Conservation (phyloP, 1,140 invertebrate species). For the Scaptomyza hsui region DNA sequence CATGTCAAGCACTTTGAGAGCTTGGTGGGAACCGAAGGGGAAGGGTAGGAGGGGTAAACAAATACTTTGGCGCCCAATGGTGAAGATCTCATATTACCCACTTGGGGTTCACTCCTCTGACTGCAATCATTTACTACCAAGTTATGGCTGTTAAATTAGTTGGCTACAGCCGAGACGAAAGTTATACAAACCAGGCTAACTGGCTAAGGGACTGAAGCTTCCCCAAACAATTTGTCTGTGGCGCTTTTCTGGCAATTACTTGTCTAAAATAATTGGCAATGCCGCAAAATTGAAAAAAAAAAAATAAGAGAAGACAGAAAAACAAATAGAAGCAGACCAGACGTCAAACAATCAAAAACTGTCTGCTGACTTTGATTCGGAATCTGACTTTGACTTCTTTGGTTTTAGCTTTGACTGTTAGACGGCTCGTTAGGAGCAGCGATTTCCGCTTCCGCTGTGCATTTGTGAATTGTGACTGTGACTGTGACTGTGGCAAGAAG, state of each 20-base stretch:
- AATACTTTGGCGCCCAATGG: slow-evolving; percentile 45
- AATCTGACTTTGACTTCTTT: slow-evolving; percentile 10
- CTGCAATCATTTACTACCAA: slow-evolving; percentile 37
- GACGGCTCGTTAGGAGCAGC: slow-evolving; percentile 63
- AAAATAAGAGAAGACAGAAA: slow-evolving; percentile 22
- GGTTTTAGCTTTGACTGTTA: slow-evolving; percentile 4
- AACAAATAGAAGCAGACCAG: slow-evolving; percentile 39
- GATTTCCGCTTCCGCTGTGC: slow-evolving; percentile 70
- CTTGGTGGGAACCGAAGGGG: not conserved
- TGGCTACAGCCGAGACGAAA: slow-evolving; percentile 26
- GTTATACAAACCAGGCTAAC: slow-evolving; percentile 46
- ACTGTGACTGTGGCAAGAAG: slow-evolving; percentile 64
- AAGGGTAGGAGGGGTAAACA: slow-evolving; percentile 34
- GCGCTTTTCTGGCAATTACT: slow-evolving; percentile 67
- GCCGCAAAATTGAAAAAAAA: slow-evolving; percentile 48
- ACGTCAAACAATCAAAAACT: slow-evolving; percentile 76
- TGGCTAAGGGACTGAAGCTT: slow-evolving; percentile 58
- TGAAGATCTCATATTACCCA: slow-evolving; percentile 31
- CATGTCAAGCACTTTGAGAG: slow-evolving; percentile 53
- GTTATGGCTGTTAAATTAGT: slow-evolving; percentile 59
- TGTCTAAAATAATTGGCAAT: slow-evolving; percentile 79
- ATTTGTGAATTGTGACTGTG: slow-evolving; percentile 42
- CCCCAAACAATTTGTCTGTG: slow-evolving; percentile 70
- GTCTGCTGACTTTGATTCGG: slow-evolving; percentile 61
- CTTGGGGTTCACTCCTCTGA: slow-evolving; percentile 1